Base-by-base conservation (phyloP, 2,113 vertebrate species). In the Puma concolor region DNA sequence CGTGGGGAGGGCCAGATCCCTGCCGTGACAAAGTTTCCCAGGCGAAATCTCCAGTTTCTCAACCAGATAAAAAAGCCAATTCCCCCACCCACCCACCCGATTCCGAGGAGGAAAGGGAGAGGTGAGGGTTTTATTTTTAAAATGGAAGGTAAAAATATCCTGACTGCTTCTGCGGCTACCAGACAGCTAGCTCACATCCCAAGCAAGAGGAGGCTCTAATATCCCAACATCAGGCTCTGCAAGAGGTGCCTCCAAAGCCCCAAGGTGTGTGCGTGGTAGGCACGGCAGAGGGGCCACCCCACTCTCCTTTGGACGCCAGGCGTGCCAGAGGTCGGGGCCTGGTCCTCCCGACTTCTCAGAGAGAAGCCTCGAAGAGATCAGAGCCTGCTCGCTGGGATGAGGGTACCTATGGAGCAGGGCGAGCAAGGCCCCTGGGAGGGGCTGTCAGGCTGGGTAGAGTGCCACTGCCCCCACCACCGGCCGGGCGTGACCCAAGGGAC, bases 21-120 rank as follows among this genome's bases (percentile, higher is more conserved):
- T 77, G 84, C 31, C 11, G 44, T 15, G 36, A 88, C 74, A 52
- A 98, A 96, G 97, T 98, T 98, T 91, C 72, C 94, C 67, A 50
- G 29, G 85, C 36, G 87, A 95, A 97, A 96, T 48, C 87, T 85
- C 86, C 87, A 91, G n/a, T 54, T 81, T 52, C 71, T 85, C 86
- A 48, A 64, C 31, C 82, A 66, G 54, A 96, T 57, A 91, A 96
- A 97, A 64, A 97, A 93, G 93, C 82, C 86, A 67, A 36, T 41
- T 91, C 63, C 57, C 80, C 74, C 77, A 63, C 80, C 74, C 77
- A 63, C 76, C 63, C 76, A 50, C 63, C 82, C 74, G 71, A 91
- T 93, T 93, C 83, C 80, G 80, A 93, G 27, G 69, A 95, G 41
- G 71, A 93, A 44, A 66, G 36, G 54, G 48, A 95, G 83, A 86